Percentiles rank a stretch among this genome's conserved stretches.
Evolutionary conservation across 35 echinoderm and acorn worm species (phyloP).

Genomic region (Holothuria glaberrima): DNA sequence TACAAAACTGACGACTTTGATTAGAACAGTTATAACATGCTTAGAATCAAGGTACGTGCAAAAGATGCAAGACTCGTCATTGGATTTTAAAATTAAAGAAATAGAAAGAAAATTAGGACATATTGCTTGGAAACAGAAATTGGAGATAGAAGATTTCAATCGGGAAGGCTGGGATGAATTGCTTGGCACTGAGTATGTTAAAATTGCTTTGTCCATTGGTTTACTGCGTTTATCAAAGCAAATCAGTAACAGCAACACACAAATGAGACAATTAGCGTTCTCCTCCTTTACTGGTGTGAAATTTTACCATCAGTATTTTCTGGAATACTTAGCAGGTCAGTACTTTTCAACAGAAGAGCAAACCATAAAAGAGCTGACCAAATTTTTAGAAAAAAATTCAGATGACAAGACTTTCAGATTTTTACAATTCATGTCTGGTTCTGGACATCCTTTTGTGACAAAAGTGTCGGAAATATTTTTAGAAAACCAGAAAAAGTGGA

Average conservation of each 20-base stretch:
- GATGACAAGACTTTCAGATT: background rate
- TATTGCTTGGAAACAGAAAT: conserved; percentile 4
- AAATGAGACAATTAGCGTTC: conserved; percentile 5
- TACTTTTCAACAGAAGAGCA: background rate
- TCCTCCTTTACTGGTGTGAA: conserved; percentile 1
- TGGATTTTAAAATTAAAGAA: background rate
- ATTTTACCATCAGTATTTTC: conserved; percentile 35
- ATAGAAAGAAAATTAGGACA: background rate
- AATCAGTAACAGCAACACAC: background rate
- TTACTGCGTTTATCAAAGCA: background rate
- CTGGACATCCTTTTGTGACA: background rate
- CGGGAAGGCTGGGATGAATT: background rate
- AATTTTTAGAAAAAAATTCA: background rate
- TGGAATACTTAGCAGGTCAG: conserved; percentile 12
- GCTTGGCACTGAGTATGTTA: background rate
- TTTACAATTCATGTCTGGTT: conserved; percentile 26
- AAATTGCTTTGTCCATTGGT: background rate
- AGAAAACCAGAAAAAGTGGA: conserved; percentile 22
- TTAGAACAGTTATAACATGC: background rate
- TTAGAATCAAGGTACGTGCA: conserved; percentile 37
- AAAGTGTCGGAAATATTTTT: background rate
- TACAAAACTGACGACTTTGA: conserved; percentile 22
- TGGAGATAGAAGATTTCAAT: background rate
- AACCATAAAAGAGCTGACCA: background rate
- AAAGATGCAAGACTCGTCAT: background rate